phyloP scores from a whole-genome alignment of 2,888 invertebrate species.

The Perizoma affinitatum region DNA sequence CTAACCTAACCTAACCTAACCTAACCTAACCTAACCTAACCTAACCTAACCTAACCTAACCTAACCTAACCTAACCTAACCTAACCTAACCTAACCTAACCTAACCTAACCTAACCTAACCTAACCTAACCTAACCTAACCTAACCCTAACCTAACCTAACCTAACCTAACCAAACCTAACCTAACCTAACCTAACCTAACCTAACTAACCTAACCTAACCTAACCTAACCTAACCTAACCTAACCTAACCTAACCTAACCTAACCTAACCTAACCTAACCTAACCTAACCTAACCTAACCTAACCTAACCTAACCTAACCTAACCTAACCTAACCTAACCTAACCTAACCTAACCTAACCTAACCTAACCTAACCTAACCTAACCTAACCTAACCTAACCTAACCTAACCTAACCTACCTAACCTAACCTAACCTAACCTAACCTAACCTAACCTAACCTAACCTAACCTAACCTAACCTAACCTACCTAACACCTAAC shows the following conservation, averaged over 20 bases:
- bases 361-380: constrained; percentile 34
- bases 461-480: constrained; percentile 35
- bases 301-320: constrained; percentile 38
- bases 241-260: constrained; percentile 40
- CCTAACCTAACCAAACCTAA: constrained; percentile 38
- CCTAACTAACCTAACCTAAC: constrained; percentile 39
- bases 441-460: constrained; percentile 30
- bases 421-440: constrained; percentile 33
- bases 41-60: constrained; percentile 29
- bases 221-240: constrained; percentile 38
- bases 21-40: constrained; percentile 31
- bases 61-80: constrained; percentile 32
- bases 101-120: constrained; percentile 38
- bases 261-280: constrained; percentile 41
- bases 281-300: constrained; percentile 40
- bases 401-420: constrained; percentile 35
- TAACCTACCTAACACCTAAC: constrained; percentile 32
- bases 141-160: constrained; percentile 39
- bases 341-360: constrained; percentile 34
- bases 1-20: constrained; percentile 31
- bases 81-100: constrained; percentile 38
- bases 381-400: constrained; percentile 33
- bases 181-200: constrained; percentile 33
- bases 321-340: constrained; percentile 35
- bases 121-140: constrained; percentile 34